phyloP scores from a whole-genome alignment of 2,888 invertebrate species.

The Mimumesa dahlbomi region DNA sequence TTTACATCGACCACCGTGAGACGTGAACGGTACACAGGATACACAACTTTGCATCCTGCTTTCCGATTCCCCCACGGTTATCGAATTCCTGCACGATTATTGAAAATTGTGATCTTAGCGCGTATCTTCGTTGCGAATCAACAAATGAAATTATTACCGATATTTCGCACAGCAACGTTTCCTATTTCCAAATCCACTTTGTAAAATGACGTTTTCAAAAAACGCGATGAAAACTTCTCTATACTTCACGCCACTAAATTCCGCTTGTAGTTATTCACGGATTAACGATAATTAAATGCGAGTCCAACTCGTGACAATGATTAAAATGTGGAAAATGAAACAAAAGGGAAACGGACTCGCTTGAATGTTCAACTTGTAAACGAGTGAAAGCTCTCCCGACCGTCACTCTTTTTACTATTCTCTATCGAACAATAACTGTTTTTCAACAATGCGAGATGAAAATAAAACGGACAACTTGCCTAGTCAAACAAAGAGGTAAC shows the following conservation, averaged over 20 bases:
- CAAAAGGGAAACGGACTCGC: background rate
- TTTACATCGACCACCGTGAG: slow-evolving; percentile 1
- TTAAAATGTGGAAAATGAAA: background rate
- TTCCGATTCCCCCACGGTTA: background rate
- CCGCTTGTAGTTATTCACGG: no score
- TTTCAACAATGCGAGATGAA: background rate
- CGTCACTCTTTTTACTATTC: background rate
- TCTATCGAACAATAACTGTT: background rate
- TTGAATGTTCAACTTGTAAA: slow-evolving; percentile 3
- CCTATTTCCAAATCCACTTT: no score
- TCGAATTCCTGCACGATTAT: background rate
- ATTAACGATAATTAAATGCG: no score
- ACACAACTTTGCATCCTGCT: background rate
- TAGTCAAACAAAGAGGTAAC: background rate
- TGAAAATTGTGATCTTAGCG: no score
- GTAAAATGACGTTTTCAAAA: no score
- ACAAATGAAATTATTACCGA: no score
- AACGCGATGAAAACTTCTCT: no score
- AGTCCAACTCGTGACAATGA: background rate
- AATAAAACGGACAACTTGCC: background rate
- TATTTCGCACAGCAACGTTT: no score
- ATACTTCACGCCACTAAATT: no score
- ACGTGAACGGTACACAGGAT: background rate
- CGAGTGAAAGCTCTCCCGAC: background rate
- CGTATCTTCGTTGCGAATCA: no score